Conservation (phyloP, 2,113 vertebrate genomes). For the rat (Rattus norvegicus) region DNA sequence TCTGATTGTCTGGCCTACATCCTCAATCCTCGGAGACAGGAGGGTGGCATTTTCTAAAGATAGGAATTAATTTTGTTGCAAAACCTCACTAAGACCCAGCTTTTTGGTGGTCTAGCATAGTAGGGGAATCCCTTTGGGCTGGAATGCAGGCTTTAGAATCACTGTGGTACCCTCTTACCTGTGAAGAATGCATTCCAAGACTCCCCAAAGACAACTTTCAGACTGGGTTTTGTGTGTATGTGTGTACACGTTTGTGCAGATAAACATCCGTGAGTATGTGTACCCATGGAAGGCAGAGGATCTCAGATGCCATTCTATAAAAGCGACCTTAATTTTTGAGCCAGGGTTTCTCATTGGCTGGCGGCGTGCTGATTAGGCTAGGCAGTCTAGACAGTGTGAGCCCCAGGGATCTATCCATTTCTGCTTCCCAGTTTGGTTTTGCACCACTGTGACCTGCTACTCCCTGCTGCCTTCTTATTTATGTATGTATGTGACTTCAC, state of each 20-base stretch:
- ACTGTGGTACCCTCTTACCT: background rate
- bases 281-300: background rate
- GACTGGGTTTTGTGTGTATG: background rate
- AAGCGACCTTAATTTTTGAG: background rate
- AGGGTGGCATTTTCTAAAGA: slow-evolving; percentile 32
- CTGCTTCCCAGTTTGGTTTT: background rate
- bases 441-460: background rate
- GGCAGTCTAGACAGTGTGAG: background rate
- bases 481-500: too few species aligned
- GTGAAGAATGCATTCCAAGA: background rate
- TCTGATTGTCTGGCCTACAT: slow-evolving; percentile 38
- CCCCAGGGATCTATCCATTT: background rate
- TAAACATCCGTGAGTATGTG: background rate
- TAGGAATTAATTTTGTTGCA: slow-evolving; percentile 41
- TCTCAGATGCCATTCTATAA: background rate
- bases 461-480: too few species aligned
- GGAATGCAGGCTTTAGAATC: background rate
- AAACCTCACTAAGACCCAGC: slow-evolving; percentile 6
- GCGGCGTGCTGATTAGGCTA: background rate
- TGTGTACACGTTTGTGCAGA: background rate
- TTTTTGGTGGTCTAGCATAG: background rate
- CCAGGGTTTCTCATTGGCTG: background rate
- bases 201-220: background rate
- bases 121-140: background rate
- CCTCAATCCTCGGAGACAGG: background rate